A percentile compares a stretch with the other conserved stretches of the same genome.
phyloP scores from a whole-genome alignment of 2,888 invertebrate species.

The Erebia epiphron region DNA sequence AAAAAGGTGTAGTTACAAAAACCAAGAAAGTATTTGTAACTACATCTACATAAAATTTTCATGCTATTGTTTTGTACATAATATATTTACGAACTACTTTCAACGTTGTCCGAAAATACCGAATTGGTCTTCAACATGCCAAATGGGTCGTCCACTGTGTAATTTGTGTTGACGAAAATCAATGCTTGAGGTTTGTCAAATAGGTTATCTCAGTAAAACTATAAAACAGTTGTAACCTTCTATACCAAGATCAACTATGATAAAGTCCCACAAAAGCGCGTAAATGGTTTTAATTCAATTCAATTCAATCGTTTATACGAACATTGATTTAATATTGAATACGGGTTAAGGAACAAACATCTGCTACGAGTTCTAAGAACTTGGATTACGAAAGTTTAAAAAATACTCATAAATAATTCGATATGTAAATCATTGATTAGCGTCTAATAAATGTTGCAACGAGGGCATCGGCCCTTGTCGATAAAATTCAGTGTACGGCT shows the following conservation, averaged over 20 bases:
- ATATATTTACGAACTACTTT: not conserved
- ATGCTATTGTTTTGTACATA: not conserved
- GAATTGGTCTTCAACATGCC: not conserved
- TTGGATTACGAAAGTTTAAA: constrained; percentile 11
- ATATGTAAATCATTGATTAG: constrained; percentile 24
- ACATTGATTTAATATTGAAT: not conserved
- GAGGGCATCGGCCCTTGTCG: constrained; percentile 37
- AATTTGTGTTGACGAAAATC: not conserved
- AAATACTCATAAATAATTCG: constrained; percentile 11
- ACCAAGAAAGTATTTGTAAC: too few relatives aligned
- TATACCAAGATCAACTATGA: not conserved
- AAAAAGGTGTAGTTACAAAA: too few relatives aligned
- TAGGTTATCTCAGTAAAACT: constrained; percentile 6
- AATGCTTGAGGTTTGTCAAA: not conserved
- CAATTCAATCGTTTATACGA: too few relatives aligned
- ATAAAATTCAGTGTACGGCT: constrained; percentile 39
- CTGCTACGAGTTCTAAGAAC: not conserved
- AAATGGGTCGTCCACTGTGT: constrained; percentile 6
- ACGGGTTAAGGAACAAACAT: not conserved
- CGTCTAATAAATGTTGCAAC: constrained; percentile 22
- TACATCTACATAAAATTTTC: too few relatives aligned
- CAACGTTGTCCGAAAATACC: not conserved
- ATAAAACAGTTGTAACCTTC: not conserved
- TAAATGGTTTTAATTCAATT: too few relatives aligned
- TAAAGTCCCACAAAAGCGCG: not conserved